Evolutionary conservation across 1,140 invertebrate species (phyloP).

Genomic region (Eriocheir sinensis): DNA sequence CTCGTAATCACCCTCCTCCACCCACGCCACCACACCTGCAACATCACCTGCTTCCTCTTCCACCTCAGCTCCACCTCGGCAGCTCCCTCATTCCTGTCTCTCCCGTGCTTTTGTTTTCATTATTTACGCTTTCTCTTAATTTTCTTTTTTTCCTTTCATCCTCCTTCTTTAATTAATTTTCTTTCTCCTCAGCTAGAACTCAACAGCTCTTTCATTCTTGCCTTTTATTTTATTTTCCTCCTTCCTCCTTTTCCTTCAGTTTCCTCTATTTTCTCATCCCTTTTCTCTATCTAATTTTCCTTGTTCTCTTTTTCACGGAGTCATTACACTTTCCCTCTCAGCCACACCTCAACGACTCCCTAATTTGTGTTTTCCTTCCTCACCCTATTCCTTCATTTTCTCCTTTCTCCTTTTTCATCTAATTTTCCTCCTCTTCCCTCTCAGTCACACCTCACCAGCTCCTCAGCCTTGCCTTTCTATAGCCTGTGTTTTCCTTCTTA

Average conservation of each 20-base stretch:
- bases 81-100: too few relatives aligned
- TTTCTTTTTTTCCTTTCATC: not conserved
- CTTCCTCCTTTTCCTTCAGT: not conserved
- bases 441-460: too few relatives aligned
- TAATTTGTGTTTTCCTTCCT: too few relatives aligned
- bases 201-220: not conserved
- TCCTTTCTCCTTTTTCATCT: not conserved
- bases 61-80: too few relatives aligned
- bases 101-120: too few relatives aligned
- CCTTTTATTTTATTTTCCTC: not conserved
- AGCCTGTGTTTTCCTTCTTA: not conserved
- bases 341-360: not conserved
- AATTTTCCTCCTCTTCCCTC: not conserved
- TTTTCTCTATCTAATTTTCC: not conserved
- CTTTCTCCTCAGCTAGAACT: too few relatives aligned
- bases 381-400: not conserved
- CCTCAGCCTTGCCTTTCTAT: too few relatives aligned
- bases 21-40: too few relatives aligned
- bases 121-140: not conserved
- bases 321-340: not conserved
- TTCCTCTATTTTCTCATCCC: not conserved
- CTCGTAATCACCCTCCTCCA: too few relatives aligned
- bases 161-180: not conserved
- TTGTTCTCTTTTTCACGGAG: not conserved
- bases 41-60: too few relatives aligned